These are phyloP conservation scores for Cottus gobio DNA, from an alignment of 2,113 vertebrate genomes.

Conservation along the genomic window DNA sequence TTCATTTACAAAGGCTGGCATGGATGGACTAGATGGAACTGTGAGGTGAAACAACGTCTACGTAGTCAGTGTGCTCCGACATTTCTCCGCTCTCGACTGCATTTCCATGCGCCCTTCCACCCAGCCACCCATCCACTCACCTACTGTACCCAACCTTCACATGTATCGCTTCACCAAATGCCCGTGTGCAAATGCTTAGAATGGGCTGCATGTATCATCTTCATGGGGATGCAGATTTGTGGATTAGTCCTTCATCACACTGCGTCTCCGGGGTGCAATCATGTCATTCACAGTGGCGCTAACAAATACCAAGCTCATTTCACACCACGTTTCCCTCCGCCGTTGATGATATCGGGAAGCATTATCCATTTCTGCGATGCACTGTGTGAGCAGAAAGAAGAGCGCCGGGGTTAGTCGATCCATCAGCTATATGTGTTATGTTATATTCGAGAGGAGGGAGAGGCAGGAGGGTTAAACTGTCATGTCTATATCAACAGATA, in stretches of 20 bases:
- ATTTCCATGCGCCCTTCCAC: not conserved
- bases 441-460: constrained; percentile 12
- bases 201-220: constrained; percentile 56
- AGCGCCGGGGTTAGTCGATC: constrained; percentile 38
- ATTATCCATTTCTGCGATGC: constrained; percentile 58
- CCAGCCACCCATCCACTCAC: constrained; percentile 30
- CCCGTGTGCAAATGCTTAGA: constrained; percentile 51
- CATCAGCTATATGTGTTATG: constrained; percentile 59
- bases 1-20: constrained; percentile 35
- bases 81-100: not conserved
- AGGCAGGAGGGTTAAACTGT: constrained; percentile 43
- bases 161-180: constrained; percentile 34
- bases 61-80: constrained; percentile 6
- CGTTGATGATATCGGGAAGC: constrained; percentile 65
- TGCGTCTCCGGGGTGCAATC: constrained; percentile 73
- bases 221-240: constrained; percentile 59
- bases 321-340: constrained; percentile 56
- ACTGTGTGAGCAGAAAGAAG: constrained; percentile 48
- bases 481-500: constrained; percentile 66
- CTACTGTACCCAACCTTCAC: constrained; percentile 31
- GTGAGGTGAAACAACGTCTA: constrained; percentile 18
- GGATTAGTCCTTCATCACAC: constrained; percentile 63
- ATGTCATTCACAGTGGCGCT: constrained; percentile 70
- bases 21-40: constrained; percentile 26
- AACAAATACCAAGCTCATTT: constrained; percentile 74